Evolutionary conservation across 2,888 invertebrate genomes (phyloP).

Genomic region (Corythucha ciliata): DNA sequence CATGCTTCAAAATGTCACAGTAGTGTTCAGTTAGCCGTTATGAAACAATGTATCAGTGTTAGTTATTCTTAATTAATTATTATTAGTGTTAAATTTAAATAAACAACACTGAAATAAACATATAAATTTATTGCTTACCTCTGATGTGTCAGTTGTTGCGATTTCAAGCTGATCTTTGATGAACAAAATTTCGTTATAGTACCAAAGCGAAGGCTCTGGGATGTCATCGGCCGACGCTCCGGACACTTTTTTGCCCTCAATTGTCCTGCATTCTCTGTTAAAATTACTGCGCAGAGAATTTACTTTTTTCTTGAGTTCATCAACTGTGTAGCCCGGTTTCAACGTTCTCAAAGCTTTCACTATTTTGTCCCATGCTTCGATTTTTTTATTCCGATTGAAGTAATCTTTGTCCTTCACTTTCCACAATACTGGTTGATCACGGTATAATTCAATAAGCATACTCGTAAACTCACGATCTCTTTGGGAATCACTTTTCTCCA

Average conservation of each 20-base stretch:
- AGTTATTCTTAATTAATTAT: no score
- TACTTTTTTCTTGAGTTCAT: conserved; percentile 14
- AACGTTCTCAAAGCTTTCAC: conserved; percentile 6
- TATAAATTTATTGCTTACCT: no score
- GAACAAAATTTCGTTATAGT: conserved; percentile 13
- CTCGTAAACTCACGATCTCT: conserved; percentile 12
- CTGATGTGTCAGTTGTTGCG: conserved; percentile 8
- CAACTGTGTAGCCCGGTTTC: conserved; percentile 14
- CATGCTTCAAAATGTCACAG: no score
- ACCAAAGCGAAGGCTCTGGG: conserved; percentile 14
- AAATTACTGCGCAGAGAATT: conserved; percentile 14
- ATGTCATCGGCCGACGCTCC: conserved; percentile 18
- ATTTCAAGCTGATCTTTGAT: conserved; percentile 18
- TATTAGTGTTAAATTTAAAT: no score
- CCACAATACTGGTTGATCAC: conserved; percentile 16
- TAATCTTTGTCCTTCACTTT: conserved; percentile 19
- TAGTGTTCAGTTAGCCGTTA: no score
- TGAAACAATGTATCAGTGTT: no score
- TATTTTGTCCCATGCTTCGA: conserved; percentile 11
- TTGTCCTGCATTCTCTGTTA: conserved; percentile 8
- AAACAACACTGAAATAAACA: no score
- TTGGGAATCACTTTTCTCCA: conserved; percentile 3
- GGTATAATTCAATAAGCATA: conserved; percentile 8
- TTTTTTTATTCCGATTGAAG: conserved; percentile 9
- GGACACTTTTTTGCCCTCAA: conserved; percentile 9